These are phyloP conservation scores for Vultur gryphus DNA, from an alignment of 2,797 vertebrate genomes.

Conservation along the genomic window DNA sequence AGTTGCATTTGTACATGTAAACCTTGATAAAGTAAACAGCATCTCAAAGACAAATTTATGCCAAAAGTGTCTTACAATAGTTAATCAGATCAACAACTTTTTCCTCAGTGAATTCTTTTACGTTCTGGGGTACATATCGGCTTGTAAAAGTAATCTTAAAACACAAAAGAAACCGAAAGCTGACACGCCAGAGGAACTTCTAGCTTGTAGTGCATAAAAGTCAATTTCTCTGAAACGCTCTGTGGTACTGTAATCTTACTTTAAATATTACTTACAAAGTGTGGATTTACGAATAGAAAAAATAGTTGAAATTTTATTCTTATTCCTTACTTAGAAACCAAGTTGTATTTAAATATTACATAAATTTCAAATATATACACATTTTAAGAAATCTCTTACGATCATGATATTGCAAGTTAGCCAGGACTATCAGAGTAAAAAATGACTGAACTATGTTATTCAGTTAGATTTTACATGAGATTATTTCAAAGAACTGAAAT, in stretches of 20 bases:
- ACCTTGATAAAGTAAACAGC: constrained; percentile 82
- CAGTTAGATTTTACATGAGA: background rate
- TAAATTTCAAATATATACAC: constrained; percentile 36
- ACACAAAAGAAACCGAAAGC: background rate
- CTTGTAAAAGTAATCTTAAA: background rate
- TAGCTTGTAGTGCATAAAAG: constrained; percentile 20
- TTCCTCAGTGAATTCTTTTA: background rate
- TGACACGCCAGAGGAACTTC: background rate
- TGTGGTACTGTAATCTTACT: background rate
- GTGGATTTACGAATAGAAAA: constrained; percentile 53
- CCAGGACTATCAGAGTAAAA: constrained; percentile 28
- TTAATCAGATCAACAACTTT: background rate
- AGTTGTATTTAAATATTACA: constrained; percentile 51
- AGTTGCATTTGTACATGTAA: constrained; percentile 83
- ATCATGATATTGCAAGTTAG: constrained; percentile 14
- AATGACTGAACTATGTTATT: background rate
- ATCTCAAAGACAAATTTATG: constrained; percentile 55
- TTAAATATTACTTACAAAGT: constrained; percentile 45
- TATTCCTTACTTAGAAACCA: constrained; percentile 45
- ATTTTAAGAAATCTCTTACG: constrained; percentile 17
- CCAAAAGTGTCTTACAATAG: background rate
- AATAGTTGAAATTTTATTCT: constrained; percentile 27
- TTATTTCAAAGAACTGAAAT: constrained; percentile 37
- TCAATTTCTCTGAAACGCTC: background rate
- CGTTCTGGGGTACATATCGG: background rate